Base-by-base conservation (phyloP, 2,113 vertebrate species). In the Engraulis encrasicolus region DNA sequence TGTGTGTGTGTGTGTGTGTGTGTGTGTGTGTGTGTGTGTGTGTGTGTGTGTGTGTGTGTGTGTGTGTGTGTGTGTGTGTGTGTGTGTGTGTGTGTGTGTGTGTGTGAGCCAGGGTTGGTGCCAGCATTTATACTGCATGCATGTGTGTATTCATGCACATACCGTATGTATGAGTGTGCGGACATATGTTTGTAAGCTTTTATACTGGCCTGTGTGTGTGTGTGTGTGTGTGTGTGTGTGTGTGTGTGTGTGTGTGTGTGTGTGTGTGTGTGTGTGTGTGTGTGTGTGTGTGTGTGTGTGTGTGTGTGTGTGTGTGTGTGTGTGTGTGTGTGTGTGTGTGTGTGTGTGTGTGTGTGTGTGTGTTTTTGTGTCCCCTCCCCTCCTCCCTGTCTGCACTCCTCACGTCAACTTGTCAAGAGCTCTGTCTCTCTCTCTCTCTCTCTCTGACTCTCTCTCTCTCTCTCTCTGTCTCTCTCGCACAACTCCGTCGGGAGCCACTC, bases 401-500 rank as follows among this genome's bases (percentile, higher is more conserved):
- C 78, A 79, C 82, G 81, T 54, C 78, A 83, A 27, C 38, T 6
- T 18, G 58, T 40, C 6, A 34, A 19, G 19, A 45, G 31, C 11
- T n/a, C n/a, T n/a, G n/a, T n/a, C n/a, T n/a, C n/a, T n/a, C n/a
- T n/a, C n/a, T n/a, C n/a, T n/a, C n/a, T n/a, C n/a, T n/a, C n/a
- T n/a, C n/a, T n/a, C n/a, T n/a, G n/a, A n/a, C n/a, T n/a, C n/a
- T n/a, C n/a, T n/a, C n/a, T n/a, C n/a, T n/a, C n/a, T n/a, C n/a
- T n/a, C n/a, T n/a, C n/a, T n/a, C n/a, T n/a, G n/a, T n/a, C 38
- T 15, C 37, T 36, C 80, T 71, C 9, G 0, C 78, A 82, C 81
- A 83, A 61, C 54, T 23, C 54, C 20, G n/a, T 23, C n/a, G 54
- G 54, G n/a, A n/a, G 58, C 23, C 58, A 66, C n/a, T 31, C 58